Conservation (phyloP, 2,113 vertebrate genomes). For the Nettapus auritus region DNA sequence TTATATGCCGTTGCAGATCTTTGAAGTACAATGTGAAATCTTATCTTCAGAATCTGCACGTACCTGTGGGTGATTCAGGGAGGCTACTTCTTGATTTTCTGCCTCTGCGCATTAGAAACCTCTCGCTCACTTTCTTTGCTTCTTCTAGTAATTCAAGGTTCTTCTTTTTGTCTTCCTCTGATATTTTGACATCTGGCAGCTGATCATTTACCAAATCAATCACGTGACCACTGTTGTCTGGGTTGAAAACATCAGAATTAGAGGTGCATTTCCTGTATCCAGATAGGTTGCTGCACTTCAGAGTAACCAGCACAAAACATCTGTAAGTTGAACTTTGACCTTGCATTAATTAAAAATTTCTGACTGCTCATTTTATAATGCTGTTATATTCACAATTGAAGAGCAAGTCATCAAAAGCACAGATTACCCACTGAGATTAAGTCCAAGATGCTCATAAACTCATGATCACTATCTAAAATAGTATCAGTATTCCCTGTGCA, state of each 20-base stretch:
- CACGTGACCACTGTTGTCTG: slow-evolving; percentile 89
- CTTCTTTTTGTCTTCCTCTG: slow-evolving; percentile 94
- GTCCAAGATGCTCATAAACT: background rate
- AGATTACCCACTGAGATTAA: background rate
- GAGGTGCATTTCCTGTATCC: background rate
- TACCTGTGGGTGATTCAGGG: slow-evolving; percentile 86
- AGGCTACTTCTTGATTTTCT: slow-evolving; percentile 90
- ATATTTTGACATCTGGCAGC: slow-evolving; percentile 92
- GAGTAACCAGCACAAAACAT: background rate
- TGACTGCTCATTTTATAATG: background rate
- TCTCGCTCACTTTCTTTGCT: slow-evolving; percentile 93
- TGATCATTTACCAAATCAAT: slow-evolving; percentile 92
- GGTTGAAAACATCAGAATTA: slow-evolving; percentile 5
- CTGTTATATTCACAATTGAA: background rate
- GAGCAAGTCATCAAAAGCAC: background rate
- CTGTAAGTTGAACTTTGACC: background rate
- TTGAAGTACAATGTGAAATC: background rate
- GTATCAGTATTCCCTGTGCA: background rate
- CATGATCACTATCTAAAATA: background rate
- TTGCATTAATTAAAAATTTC: background rate
- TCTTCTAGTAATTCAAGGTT: slow-evolving; percentile 95
- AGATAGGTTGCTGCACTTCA: background rate
- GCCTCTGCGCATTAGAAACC: slow-evolving; percentile 89
- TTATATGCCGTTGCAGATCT: background rate
- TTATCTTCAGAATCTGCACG: background rate